Percentiles rank a stretch among this genome's conserved stretches.
These are phyloP conservation scores for Orussus abietinus DNA, from an alignment of 1,140 invertebrate genomes.

Conservation along the genomic window DNA sequence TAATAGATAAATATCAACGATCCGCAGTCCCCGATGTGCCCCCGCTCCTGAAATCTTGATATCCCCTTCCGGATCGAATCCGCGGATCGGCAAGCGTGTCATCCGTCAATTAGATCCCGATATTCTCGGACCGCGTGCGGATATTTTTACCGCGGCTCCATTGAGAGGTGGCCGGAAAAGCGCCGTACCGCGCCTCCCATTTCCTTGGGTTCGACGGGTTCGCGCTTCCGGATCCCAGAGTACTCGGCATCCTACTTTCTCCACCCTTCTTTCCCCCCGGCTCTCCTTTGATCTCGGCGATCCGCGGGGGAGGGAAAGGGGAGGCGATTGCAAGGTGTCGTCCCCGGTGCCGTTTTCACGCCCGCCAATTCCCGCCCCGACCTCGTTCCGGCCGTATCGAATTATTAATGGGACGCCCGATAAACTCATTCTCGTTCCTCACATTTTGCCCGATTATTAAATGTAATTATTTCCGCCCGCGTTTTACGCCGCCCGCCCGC, in stretches of 20 bases:
- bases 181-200: too few species aligned
- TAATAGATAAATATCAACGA: too few species aligned
- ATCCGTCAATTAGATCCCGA: conserved; percentile 40
- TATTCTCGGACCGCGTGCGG: conserved; percentile 22
- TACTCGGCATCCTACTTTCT: background rate
- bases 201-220: too few species aligned
- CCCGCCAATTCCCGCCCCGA: conserved; percentile 21
- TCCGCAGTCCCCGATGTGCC: too few species aligned
- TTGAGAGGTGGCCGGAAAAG: background rate
- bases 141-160: background rate
- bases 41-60: conserved; percentile 31
- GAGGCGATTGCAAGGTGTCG: background rate
- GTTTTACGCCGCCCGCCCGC: conserved; percentile 28
- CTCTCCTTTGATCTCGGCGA: too few species aligned
- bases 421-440: conserved; percentile 45
- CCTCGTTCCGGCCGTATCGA: conserved; percentile 39
- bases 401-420: conserved; percentile 40
- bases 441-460: conserved; percentile 47
- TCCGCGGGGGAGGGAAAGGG: conserved; percentile 3
- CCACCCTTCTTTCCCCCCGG: background rate
- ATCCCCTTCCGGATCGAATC: conserved; percentile 20
- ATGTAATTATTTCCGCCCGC: conserved; percentile 45
- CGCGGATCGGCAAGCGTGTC: conserved; percentile 35
- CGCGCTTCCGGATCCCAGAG: too few species aligned
- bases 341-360: conserved; percentile 18